A percentile compares a stretch with the other conserved stretches of the same genome.
These are phyloP conservation scores for Epinotia nisella DNA, from an alignment of 2,888 invertebrate species.

Conservation along the genomic window DNA sequence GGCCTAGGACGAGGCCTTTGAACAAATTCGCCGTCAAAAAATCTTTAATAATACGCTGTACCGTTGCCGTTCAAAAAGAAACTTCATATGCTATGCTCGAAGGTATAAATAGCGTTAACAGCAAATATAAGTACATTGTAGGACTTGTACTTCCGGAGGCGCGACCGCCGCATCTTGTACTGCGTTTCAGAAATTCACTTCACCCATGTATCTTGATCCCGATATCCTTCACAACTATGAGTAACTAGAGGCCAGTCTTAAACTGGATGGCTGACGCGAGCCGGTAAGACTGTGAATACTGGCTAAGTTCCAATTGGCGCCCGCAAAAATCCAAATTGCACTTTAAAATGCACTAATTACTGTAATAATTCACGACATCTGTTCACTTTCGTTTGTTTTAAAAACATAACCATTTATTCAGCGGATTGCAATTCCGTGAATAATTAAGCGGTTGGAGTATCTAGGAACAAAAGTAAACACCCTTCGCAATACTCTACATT, in stretches of 20 bases:
- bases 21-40: too few relatives aligned
- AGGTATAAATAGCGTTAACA: neutral
- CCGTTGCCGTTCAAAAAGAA: neutral
- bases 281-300: neutral
- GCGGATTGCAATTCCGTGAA: constrained; percentile 48
- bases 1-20: too few relatives aligned
- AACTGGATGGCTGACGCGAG: neutral
- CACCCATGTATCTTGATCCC: neutral
- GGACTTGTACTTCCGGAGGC: constrained; percentile 19
- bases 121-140: neutral
- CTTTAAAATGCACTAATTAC: constrained; percentile 60
- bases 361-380: constrained; percentile 63
- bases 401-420: constrained; percentile 59
- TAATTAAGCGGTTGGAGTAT: neutral
- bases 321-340: constrained; percentile 46
- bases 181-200: neutral
- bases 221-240: neutral
- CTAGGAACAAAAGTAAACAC: neutral
- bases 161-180: neutral
- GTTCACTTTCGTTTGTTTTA: constrained; percentile 53
- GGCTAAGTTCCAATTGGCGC: constrained; percentile 27
- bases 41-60: neutral
- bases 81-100: neutral
- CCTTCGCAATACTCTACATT: neutral
- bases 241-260: neutral